Conservation (phyloP, 1,140 invertebrate species). For the Andrena cerasifolii region DNA sequence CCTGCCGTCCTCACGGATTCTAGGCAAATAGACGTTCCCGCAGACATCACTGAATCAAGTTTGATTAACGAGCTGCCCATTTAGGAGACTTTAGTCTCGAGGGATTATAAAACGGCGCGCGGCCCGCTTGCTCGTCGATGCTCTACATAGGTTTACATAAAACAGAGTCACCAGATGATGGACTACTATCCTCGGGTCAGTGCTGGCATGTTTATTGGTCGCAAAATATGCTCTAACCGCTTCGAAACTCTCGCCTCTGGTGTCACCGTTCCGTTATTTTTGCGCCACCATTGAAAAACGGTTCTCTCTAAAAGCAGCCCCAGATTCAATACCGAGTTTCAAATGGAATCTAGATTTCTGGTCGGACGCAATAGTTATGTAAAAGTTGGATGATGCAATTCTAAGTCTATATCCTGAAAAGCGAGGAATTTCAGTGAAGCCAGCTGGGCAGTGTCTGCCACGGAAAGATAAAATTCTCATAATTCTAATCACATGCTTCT, state of each 20-base stretch:
- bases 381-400: too few species aligned
- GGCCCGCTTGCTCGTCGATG: conserved; percentile 34
- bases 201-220: conserved; percentile 64
- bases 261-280: too few species aligned
- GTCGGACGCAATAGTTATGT: too few species aligned
- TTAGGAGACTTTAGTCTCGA: conserved; percentile 64
- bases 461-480: neutral
- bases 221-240: conserved; percentile 18
- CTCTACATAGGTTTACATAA: conserved; percentile 47
- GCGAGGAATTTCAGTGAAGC: too few species aligned
- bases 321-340: too few species aligned
- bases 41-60: conserved; percentile 58
- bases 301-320: too few species aligned
- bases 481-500: neutral
- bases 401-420: too few species aligned
- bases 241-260: neutral
- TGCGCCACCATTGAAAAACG: too few species aligned
- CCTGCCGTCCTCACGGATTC: conserved; percentile 4
- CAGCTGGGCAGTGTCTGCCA: too few species aligned
- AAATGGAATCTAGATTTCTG: too few species aligned
- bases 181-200: conserved; percentile 52
- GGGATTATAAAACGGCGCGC: conserved; percentile 63
- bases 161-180: conserved; percentile 58
- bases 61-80: conserved; percentile 66
- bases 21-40: conserved; percentile 36